Evolutionary conservation across 2,888 invertebrate species (phyloP).

Genomic region (Monopis laevigella): DNA sequence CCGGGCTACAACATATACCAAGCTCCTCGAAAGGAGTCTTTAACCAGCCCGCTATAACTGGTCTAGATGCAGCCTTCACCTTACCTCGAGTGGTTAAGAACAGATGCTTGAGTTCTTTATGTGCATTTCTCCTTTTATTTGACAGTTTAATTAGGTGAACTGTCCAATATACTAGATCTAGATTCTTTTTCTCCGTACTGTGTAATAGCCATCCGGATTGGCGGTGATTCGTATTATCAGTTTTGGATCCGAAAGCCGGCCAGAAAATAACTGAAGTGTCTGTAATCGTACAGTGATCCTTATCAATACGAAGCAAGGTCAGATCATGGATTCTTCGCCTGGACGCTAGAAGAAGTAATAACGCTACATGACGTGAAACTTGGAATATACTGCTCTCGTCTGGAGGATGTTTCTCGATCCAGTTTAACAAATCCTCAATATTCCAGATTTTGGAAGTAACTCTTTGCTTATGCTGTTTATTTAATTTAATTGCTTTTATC

Average conservation of each 20-base stretch:
- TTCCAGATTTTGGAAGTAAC: constrained; percentile 8
- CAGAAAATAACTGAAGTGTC: constrained; percentile 20
- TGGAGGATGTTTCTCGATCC: constrained; percentile 4
- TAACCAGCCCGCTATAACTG: constrained; percentile 20
- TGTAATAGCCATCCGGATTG: not conserved
- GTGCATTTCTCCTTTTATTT: not conserved
- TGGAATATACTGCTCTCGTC: constrained; percentile 9
- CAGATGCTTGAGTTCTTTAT: not conserved
- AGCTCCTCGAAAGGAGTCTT: no score
- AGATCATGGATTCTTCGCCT: constrained; percentile 22
- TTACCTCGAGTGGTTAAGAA: not conserved
- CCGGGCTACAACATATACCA: constrained; percentile 17
- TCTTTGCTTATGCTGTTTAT: constrained; percentile 1
- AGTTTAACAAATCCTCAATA: constrained; percentile 6
- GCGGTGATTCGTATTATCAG: not conserved
- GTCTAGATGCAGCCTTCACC: constrained; percentile 15
- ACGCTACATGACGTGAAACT: constrained; percentile 15
- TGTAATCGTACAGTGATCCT: constrained; percentile 17
- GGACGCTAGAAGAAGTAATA: constrained; percentile 19
- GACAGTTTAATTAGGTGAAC: not conserved
- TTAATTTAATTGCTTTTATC: constrained; percentile 17
- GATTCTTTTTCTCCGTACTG: not conserved
- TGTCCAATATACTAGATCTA: not conserved
- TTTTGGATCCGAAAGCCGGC: constrained; percentile 21
- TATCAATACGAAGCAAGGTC: constrained; percentile 18